These are phyloP conservation scores for Hipposideros armiger DNA, from an alignment of 2,113 vertebrate genomes.

Conservation along the genomic window DNA sequence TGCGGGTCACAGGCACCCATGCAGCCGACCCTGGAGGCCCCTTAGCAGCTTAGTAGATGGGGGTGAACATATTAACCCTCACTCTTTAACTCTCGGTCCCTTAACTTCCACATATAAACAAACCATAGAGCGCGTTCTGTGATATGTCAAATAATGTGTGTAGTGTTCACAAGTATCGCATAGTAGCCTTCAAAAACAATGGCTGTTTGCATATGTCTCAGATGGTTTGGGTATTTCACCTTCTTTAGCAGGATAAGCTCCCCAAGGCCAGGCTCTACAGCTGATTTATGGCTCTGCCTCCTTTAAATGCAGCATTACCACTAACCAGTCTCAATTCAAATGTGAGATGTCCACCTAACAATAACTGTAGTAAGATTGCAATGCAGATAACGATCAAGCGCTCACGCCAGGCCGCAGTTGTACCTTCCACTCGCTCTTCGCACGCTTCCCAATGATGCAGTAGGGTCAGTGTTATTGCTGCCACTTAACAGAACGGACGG, in stretches of 20 bases:
- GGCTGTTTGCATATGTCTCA: neutral
- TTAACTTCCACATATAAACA: neutral
- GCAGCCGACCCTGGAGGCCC: no score
- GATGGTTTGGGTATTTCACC: neutral
- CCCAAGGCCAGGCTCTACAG: neutral
- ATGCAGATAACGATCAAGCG: neutral
- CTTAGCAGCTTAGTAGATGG: no score
- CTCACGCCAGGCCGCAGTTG: no score
- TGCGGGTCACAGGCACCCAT: neutral
- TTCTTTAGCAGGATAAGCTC: neutral
- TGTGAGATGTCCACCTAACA: neutral
- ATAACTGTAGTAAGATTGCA: neutral
- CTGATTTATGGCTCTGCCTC: neutral
- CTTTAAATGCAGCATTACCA: neutral
- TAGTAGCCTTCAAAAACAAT: neutral
- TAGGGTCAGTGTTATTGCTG: neutral
- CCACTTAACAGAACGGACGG: neutral
- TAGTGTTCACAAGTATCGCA: neutral
- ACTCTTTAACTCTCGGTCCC: neutral
- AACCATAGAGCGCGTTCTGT: neutral
- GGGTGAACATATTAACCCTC: neutral
- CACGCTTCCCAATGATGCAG: neutral
- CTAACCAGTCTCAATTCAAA: neutral
- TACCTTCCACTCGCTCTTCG: neutral
- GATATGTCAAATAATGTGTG: neutral